These are phyloP conservation scores for Suillia variegata DNA, from an alignment of 2,888 invertebrate species.

Conservation along the genomic window DNA sequence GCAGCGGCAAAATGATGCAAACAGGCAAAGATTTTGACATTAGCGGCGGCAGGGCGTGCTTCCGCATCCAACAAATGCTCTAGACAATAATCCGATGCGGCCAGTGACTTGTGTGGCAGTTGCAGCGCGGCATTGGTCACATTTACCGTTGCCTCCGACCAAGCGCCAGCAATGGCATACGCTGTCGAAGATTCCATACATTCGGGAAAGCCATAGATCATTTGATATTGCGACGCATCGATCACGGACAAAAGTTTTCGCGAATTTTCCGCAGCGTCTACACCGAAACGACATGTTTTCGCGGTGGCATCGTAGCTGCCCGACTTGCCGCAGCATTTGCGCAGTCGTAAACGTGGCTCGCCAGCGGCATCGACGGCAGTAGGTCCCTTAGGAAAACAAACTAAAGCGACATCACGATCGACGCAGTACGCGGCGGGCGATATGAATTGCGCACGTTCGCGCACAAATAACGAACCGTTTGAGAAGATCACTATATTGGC, in stretches of 20 bases:
- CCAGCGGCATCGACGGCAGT: no score
- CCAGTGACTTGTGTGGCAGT: slow-evolving; percentile 40
- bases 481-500: slow-evolving; percentile 65
- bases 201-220: slow-evolving; percentile 48
- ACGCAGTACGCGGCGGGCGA: slow-evolving; percentile 71
- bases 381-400: slow-evolving; percentile 64
- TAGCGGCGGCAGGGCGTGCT: slow-evolving; percentile 36
- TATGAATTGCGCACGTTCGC: slow-evolving; percentile 62
- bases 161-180: slow-evolving; percentile 53
- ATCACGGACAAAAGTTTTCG: slow-evolving; percentile 38
- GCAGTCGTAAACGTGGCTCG: slow-evolving; percentile 51
- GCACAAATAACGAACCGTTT: slow-evolving; percentile 69
- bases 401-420: slow-evolving; percentile 69
- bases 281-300: slow-evolving; percentile 64
- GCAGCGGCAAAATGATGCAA: slow-evolving; percentile 63
- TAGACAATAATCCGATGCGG: slow-evolving; percentile 44
- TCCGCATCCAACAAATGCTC: slow-evolving; percentile 36
- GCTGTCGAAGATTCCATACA: slow-evolving; percentile 33
- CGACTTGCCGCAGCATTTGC: slow-evolving; percentile 75
- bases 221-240: slow-evolving; percentile 38
- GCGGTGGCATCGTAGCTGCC: slow-evolving; percentile 67
- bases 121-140: slow-evolving; percentile 33
- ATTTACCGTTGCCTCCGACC: slow-evolving; percentile 38
- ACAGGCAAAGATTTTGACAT: slow-evolving; percentile 69
- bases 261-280: slow-evolving; percentile 15